Evolutionary conservation across 2,888 invertebrate species (phyloP).

Genomic region (Hipparchia semele): DNA sequence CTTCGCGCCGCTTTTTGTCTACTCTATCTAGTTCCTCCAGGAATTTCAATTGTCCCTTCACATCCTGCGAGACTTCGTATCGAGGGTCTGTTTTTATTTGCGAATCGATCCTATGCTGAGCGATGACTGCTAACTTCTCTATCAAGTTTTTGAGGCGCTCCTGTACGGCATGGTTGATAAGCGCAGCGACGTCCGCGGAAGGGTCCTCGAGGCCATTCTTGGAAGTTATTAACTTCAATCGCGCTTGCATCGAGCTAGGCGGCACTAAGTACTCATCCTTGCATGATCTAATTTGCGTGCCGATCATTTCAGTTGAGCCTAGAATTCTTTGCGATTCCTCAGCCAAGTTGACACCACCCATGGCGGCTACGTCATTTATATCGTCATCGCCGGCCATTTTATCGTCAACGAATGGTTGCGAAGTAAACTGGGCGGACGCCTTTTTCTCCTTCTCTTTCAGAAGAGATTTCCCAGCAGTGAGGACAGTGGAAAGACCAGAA

Average conservation of each 20-base stretch:
- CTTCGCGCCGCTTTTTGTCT: conserved; percentile 97
- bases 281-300: conserved; percentile 93
- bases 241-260: conserved; percentile 88
- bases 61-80: conserved; percentile 95
- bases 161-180: conserved; percentile 97
- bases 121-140: conserved; percentile 95
- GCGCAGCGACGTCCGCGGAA: conserved; percentile 91
- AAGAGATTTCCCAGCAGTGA: conserved; percentile 82
- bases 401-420: conserved; percentile 72
- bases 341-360: conserved; percentile 98
- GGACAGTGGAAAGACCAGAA: conserved; percentile 63
- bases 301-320: conserved; percentile 94
- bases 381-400: conserved; percentile 94
- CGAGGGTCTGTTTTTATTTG: conserved; percentile 92
- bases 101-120: conserved; percentile 97
- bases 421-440: conserved; percentile 59
- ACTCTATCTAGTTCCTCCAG: conserved; percentile 97
- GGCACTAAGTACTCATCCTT: conserved; percentile 96
- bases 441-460: conserved; percentile 91
- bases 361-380: conserved; percentile 99
- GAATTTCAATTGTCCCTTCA: conserved; percentile 97
- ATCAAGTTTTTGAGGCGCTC: conserved; percentile 95
- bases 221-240: conserved; percentile 89
- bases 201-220: conserved; percentile 93
- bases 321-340: conserved; percentile 98